Evolutionary conservation across 2,797 vertebrate species (phyloP), one percentile per base, ranked within the genome.

Genomic region (Rhinatrema bivittatum): DNA sequence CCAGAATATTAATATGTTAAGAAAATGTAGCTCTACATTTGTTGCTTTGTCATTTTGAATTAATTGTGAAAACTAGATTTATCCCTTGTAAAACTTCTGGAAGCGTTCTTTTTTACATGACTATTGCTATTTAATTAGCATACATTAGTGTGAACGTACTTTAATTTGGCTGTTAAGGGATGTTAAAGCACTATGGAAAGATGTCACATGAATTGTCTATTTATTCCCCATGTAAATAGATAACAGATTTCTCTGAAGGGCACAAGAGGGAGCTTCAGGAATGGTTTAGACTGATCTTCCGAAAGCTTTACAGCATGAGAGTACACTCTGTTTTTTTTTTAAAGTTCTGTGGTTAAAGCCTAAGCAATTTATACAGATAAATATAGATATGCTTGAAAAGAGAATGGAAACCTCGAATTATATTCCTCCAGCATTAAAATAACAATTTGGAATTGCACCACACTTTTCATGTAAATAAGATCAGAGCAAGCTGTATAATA

Each of bases 51-150:
- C 65, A 56, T 62, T 63, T 50, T 39, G 62, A 65, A 71, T 72
- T 68, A 74, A 74, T 74, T 65, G 64, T 64, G 61, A 52, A 59
- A 35, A 60, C 25, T 44, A 57, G 62, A 67, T 69, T 72, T 70
- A 67, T 68, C 56, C 69, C 50, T 66, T 62, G 51, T 62, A 70
- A 60, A 68, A 60, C 53, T 60, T 61, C 63, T 55, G 66, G 75
- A 73, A 70, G 59, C 53, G 55, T 56, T 62, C 64, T 72, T 76
- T 70, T n/a, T n/a, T 53, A 75, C 70, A 70, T 71, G 76, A 68
- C 67, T 72, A 69, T 70, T 62, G 65, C 58, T 72, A 70, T 57
- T 72, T 75, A 73, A 77, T 77, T 75, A 74, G 69, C 67, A 70
- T 59, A 53, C 65, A 54, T 69, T 67, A 29, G 36, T 48, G 27